Base-by-base conservation (phyloP, 1,140 invertebrate species). In the Bicyclus anynana region DNA sequence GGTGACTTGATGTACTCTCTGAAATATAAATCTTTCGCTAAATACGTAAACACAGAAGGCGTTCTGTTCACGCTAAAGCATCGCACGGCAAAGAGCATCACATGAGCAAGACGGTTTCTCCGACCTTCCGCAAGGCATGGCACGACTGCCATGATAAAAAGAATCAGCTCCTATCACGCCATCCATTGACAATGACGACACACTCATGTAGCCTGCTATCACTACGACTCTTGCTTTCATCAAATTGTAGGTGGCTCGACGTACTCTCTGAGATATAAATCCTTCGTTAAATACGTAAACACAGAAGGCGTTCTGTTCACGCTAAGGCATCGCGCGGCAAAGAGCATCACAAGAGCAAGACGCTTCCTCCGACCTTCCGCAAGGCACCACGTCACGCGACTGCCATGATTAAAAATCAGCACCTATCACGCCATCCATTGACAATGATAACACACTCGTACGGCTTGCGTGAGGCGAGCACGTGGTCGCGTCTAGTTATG, bases 371-470 rank as follows among this genome's bases (percentile, higher is more conserved):
- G 55, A 65, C 63, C 63, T 65, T 62, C 55, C 53, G 42, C 59
- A 59, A 58, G 53, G 47, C 52, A 50, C 61, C 63, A 23, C 23
- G 23, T 23, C 23, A 57, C 63, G 59, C 62, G 59, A 53, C 29
- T 56, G 33, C 53, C 61, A 44, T 44, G 61, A 63, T 64, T 64
- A 64, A 58, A 61, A 61, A 61, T 61, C 59, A 55, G 48, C 56
- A 53, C 38, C 58, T 33, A 67, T 53, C 64, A 67, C 64, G 64
- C 64, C 44, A 67, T 67, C 53, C 64, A 67, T 67, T 67, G 56
- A 66, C 63, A 67, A 52, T 65, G 44, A 42, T 62, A 58, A 44
- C 42, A 23, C 29, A 33, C 29, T 33, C 29, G 29, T 29, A 29
- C 27, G 27, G 56, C 44, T 62, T 62, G 61, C 64, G 55, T 62